These are phyloP conservation scores for Cnemophilus loriae DNA, from an alignment of 2,113 vertebrate genomes.

Conservation along the genomic window DNA sequence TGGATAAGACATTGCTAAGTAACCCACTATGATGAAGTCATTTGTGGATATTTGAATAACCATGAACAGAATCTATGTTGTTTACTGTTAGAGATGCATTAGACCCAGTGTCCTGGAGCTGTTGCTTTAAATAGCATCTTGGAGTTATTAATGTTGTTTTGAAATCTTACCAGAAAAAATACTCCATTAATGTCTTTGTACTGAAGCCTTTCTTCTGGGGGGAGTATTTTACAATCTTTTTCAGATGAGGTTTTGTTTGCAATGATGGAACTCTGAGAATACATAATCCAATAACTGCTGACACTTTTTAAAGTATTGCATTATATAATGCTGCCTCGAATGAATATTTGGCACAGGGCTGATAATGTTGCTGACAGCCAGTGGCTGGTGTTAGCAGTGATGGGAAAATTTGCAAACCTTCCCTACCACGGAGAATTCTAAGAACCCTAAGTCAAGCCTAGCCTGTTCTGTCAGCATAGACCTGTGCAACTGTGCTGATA, in stretches of 20 bases:
- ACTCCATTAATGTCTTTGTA: not conserved
- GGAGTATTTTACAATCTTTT: not conserved
- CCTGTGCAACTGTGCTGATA: not conserved
- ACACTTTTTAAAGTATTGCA: not conserved
- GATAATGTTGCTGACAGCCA: constrained; percentile 15
- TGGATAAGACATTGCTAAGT: not conserved
- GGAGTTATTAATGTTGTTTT: constrained; percentile 15
- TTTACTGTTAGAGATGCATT: constrained; percentile 2
- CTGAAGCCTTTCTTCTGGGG: not conserved
- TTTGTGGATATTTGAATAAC: constrained; percentile 28
- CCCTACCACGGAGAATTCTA: not conserved
- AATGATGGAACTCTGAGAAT: not conserved
- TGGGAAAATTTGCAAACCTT: not conserved
- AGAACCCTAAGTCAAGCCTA: not conserved
- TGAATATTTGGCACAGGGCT: not conserved
- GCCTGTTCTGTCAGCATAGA: not conserved
- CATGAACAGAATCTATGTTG: not conserved
- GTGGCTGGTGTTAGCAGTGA: not conserved
- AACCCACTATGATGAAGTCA: not conserved
- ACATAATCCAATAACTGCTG: not conserved
- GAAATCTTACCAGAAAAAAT: constrained; percentile 7
- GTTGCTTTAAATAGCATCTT: constrained; percentile 20
- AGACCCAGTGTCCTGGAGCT: constrained; percentile 9
- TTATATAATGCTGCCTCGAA: not conserved
- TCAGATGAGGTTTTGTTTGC: not conserved